Evolutionary conservation across 2,888 invertebrate genomes (phyloP), one percentile per base, ranked within the genome.

Genomic region (Orthonychiurus folsomi): DNA sequence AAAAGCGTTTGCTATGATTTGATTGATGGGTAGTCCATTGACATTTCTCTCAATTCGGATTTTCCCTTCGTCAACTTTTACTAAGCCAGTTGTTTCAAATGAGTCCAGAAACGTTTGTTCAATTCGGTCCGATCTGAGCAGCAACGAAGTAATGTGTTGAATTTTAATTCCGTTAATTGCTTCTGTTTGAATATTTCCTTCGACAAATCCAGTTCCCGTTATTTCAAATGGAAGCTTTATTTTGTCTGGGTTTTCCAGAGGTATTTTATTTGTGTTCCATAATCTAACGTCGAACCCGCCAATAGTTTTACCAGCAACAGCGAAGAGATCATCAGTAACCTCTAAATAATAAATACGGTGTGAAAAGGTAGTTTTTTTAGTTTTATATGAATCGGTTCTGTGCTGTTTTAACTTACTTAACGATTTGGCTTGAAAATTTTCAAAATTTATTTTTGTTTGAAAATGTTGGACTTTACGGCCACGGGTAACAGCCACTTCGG

Each of bases 351-450:
- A 15, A 37, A 37, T 37, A 37, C 37, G 37, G 5, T 5, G 9
- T 9, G 37, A 15, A 37, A 37, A 37, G n/a, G n/a, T 37, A 37
- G 15, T 37, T 37, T 37, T 37, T 37, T 15, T 37, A 37, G 5
- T 37, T 37, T 5, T 37, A 9, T 37, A 37, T 37, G 37, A n/a
- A n/a, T n/a, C n/a, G n/a, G n/a, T n/a, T 37, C 25, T 50, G 12
- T 9, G n/a, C n/a, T n/a, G n/a, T n/a, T n/a, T n/a, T n/a, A n/a
- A 25, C 61, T 61, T 57, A 69, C 69, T 24, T 52, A 66, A 59
- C 9, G 15, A 47, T 21, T 56, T 26, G 2, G 62, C 37, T 15
- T 56, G 23, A 0, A 62, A 25, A 21, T 63, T 53, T 3, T 23
- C 50, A 18, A 62, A 20, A 2, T 23, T 27, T 12, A 67, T n/a